These are phyloP conservation scores for Otus sunia DNA, from an alignment of 2,113 vertebrate species.

Conservation along the genomic window DNA sequence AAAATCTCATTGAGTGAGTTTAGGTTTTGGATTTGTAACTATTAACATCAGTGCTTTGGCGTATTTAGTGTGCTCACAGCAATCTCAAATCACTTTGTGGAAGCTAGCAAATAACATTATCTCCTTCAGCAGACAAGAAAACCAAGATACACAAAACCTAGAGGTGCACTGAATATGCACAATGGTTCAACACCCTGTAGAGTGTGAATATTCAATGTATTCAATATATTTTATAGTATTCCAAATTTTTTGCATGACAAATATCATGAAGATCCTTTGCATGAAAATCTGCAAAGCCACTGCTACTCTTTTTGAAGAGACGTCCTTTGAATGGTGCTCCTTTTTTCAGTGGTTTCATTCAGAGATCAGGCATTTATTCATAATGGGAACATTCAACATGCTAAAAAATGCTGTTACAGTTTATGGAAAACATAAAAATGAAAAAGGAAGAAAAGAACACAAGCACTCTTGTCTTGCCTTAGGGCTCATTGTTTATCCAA, in stretches of 20 bases:
- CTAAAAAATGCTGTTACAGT: neutral
- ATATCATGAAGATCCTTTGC: neutral
- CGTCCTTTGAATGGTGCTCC: neutral
- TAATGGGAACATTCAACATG: neutral
- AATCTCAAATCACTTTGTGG: neutral
- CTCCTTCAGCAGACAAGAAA: neutral
- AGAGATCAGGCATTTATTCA: neutral
- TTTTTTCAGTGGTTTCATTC: neutral
- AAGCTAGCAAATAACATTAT: neutral
- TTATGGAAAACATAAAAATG: conserved; percentile 3
- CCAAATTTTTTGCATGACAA: neutral
- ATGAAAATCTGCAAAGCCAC: neutral
- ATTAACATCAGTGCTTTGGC: neutral
- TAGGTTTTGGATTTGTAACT: neutral
- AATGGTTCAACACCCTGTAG: neutral
- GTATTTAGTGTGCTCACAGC: neutral
- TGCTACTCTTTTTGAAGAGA: neutral
- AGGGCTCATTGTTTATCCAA: conserved; percentile 37
- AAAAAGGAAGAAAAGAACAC: conserved; percentile 10
- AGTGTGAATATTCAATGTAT: neutral
- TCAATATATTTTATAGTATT: neutral
- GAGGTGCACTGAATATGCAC: neutral
- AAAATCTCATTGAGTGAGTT: neutral
- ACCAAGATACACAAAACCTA: neutral
- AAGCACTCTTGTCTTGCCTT: conserved; percentile 7